Base-by-base conservation (phyloP, 2,888 invertebrate species). In the Ophion ventricosus region DNA sequence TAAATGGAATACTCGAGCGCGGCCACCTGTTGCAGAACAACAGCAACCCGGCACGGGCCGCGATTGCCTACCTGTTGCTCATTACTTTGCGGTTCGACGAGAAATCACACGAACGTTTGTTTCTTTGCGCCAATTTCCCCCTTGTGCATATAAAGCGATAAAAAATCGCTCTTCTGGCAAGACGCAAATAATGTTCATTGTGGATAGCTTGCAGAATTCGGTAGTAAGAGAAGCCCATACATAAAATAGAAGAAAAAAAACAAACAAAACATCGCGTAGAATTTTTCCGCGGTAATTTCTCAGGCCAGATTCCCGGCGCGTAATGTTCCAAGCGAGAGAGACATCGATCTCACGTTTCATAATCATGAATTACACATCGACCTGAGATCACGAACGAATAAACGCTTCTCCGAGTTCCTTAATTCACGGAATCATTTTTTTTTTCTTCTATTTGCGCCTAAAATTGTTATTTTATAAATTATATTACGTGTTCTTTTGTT, bases 21-120 rank as follows among this genome's bases (percentile, higher is more conserved):
- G 79, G 73, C 83, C 83, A 83, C 83, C 80, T 83, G 83, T 83
- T 83, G 80, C 83, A 73, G 80, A 73, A 72, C 75, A 80, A 67
- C 70, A 49, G 67, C 67, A 63, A 75, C 63, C 14, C 23, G n/a
- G 54, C 35, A 64, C 26, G 26, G 14, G 23, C 49, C 35, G 26
- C 56, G 69, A 66, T 83, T 49, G 29, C 35, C 63, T 80, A 83
- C 83, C 77, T 80, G 83, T 80, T 83, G 83, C 80, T 80, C 73
- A 43, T 26, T 79, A 70, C 76, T 63, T 70, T 66, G 59, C 73
- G 57, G 72, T 35, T 70, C 59, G 57, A 59, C 76, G 35, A 72
- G 80, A 76, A 78, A 83, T 67, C 75, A 26, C 67, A 69, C 69
- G 63, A 79, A 70, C n/a, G n/a, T n/a, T n/a, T n/a, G n/a, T n/a